Percentiles rank a stretch among this genome's conserved stretches.
Evolutionary conservation across 2,113 vertebrate genomes (phyloP).

Genomic region (Vimba vimba): DNA sequence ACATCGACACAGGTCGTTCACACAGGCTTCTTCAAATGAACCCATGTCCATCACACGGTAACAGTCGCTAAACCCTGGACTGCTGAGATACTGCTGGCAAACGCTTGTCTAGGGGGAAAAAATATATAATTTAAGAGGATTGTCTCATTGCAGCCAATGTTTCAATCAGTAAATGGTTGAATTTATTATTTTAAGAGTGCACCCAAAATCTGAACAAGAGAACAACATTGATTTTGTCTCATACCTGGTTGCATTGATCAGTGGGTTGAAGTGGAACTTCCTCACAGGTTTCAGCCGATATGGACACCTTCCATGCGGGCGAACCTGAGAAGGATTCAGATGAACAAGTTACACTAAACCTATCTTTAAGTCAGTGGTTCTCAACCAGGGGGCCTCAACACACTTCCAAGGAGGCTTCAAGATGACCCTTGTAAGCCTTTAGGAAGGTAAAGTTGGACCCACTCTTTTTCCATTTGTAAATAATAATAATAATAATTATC

Average conservation of each 20-base stretch:
- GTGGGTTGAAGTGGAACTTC: slow-evolving; percentile 39
- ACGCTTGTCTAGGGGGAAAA: slow-evolving; percentile 51
- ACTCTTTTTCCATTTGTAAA: no score
- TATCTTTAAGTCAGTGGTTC: background rate
- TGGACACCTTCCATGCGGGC: slow-evolving; percentile 79
- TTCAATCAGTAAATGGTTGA: background rate
- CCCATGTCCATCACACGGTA: slow-evolving; percentile 70
- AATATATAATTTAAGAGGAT: background rate
- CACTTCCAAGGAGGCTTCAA: no score
- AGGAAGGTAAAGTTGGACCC: no score
- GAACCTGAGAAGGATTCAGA: background rate
- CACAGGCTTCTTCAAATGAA: slow-evolving; percentile 81
- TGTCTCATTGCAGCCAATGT: background rate
- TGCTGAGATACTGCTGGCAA: slow-evolving; percentile 76
- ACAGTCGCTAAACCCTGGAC: slow-evolving; percentile 78
- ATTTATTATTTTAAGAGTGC: background rate
- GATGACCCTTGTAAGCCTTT: background rate
- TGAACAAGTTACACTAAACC: background rate
- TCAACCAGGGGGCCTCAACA: no score
- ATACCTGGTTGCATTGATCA: slow-evolving; percentile 60
- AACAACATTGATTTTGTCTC: background rate
- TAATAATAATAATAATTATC: no score
- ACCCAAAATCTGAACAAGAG: background rate
- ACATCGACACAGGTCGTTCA: slow-evolving; percentile 82
- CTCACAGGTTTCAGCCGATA: slow-evolving; percentile 78